Percentiles rank a stretch among this genome's conserved stretches.
Evolutionary conservation across 2,888 invertebrate species (phyloP).

Genomic region (Junonia oenone): DNA sequence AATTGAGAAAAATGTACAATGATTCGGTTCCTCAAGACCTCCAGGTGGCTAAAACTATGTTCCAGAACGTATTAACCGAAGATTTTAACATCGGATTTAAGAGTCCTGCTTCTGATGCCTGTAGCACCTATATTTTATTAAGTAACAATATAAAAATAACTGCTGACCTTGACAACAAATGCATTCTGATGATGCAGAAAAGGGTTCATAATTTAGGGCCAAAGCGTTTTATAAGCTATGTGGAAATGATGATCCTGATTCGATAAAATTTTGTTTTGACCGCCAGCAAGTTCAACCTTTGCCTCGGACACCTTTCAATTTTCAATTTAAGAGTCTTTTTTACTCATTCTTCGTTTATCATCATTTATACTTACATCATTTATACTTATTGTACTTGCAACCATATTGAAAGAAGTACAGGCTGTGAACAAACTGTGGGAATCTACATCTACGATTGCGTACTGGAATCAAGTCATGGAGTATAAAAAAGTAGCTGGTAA

Average conservation of each 20-base stretch:
- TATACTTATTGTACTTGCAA: too few relatives aligned
- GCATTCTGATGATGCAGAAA: slow-evolving; percentile 25
- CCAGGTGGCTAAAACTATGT: slow-evolving; percentile 26
- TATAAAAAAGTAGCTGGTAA: too few relatives aligned
- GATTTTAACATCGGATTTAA: slow-evolving; percentile 38
- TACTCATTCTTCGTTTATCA: too few relatives aligned
- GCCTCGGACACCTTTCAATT: slow-evolving; percentile 32
- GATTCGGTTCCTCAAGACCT: slow-evolving; percentile 24
- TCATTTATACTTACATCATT: too few relatives aligned
- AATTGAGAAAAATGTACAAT: slow-evolving; percentile 35
- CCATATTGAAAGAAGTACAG: too few relatives aligned
- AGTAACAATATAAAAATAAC: slow-evolving; percentile 30
- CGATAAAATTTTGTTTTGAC: slow-evolving; percentile 33
- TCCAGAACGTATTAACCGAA: slow-evolving; percentile 27
- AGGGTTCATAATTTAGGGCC: slow-evolving; percentile 31
- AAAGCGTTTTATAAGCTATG: slow-evolving; percentile 29
- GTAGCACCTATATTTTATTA: slow-evolving; percentile 30
- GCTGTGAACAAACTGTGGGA: too few relatives aligned
- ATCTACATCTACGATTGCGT: too few relatives aligned
- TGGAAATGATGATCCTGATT: slow-evolving; percentile 25
- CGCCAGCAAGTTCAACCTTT: slow-evolving; percentile 35
- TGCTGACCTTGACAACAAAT: slow-evolving; percentile 26
- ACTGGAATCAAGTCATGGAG: too few relatives aligned
- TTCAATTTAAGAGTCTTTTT: slow-evolving; percentile 36
- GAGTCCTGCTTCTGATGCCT: slow-evolving; percentile 34